Evolutionary conservation across 2,888 invertebrate genomes (phyloP).

Genomic region (Stegophylla sp.): DNA sequence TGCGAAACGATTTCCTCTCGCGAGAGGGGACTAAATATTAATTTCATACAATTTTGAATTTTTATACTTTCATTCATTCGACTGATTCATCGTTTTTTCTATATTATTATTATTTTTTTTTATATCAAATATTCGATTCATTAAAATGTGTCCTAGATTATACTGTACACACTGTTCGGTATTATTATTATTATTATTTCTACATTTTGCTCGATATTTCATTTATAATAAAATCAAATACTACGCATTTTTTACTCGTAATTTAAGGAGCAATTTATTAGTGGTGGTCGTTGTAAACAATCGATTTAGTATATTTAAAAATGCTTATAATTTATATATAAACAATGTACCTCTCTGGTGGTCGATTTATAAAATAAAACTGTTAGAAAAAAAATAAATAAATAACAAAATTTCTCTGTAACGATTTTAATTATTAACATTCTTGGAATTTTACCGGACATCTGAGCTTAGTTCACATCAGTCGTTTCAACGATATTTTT

Average conservation of each 20-base stretch:
- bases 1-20: not conserved
- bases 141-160: not conserved
- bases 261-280: too few relatives aligned
- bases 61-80: not conserved
- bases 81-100: not conserved
- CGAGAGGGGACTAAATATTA: not conserved
- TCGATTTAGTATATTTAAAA: too few relatives aligned
- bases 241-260: not conserved
- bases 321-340: too few relatives aligned
- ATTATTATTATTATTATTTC: not conserved
- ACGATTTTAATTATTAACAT: too few relatives aligned
- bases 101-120: conserved; percentile 3
- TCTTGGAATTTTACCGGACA: too few relatives aligned
- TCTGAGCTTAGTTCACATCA: too few relatives aligned
- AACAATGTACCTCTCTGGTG: too few relatives aligned
- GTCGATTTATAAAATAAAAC: too few relatives aligned
- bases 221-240: not conserved
- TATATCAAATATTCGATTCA: not conserved
- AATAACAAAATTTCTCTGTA: too few relatives aligned
- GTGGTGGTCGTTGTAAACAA: too few relatives aligned
- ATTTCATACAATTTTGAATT: not conserved
- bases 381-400: too few relatives aligned
- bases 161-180: not conserved
- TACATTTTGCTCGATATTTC: not conserved
- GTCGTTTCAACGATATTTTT: too few relatives aligned